Evolutionary conservation across 2,113 vertebrate species (phyloP).

Genomic region (Pseudopipra pipra): DNA sequence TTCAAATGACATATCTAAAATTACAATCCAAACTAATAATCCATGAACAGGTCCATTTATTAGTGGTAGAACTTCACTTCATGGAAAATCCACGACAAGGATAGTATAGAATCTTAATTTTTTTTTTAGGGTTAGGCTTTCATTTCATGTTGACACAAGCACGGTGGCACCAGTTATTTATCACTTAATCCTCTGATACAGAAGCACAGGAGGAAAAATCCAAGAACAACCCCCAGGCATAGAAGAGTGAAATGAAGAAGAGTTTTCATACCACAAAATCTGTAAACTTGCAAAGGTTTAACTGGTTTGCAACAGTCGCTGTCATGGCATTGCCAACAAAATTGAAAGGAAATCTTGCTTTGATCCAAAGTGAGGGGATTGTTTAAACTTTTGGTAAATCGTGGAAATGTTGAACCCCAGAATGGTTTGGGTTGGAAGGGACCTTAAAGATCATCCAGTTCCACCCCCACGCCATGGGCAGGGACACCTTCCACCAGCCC

Average conservation of each 20-base stretch:
- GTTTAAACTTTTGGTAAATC: background rate
- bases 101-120: background rate
- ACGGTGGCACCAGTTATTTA: background rate
- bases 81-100: background rate
- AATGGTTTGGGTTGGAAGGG: background rate
- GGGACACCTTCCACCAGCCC: background rate
- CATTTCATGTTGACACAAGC: background rate
- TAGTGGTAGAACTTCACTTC: background rate
- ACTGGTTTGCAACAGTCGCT: background rate
- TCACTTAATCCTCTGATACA: background rate
- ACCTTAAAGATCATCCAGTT: background rate
- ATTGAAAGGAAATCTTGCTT: background rate
- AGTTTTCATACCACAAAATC: background rate
- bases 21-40: background rate
- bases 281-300: background rate
- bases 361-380: background rate
- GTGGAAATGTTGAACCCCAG: background rate
- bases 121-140: background rate
- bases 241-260: background rate
- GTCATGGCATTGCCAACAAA: background rate
- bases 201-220: background rate
- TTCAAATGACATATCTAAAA: background rate
- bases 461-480: background rate
- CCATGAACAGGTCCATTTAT: background rate
- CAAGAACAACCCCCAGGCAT: rapidly evolving